Percentiles rank a stretch among this genome's conserved stretches.
Evolutionary conservation across 2,113 vertebrate genomes (phyloP).

Genomic region (Ptyas mucosa): DNA sequence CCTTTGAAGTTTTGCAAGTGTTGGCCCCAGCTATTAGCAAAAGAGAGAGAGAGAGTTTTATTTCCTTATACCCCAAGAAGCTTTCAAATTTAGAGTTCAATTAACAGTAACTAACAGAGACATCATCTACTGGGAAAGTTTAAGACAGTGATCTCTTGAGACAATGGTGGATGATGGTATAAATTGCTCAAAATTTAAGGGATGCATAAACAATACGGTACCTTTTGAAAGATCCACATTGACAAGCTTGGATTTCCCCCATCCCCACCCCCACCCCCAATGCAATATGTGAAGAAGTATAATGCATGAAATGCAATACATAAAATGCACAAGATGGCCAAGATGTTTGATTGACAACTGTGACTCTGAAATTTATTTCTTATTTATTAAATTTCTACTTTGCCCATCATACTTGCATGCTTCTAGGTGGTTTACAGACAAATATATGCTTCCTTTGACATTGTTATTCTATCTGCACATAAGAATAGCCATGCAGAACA

Average conservation of each 20-base stretch:
- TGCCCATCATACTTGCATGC: not conserved
- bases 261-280: not conserved
- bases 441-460: not conserved
- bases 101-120: slow-evolving; percentile 55
- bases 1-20: slow-evolving; percentile 69
- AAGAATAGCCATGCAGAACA: not conserved
- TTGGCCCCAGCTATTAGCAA: slow-evolving; percentile 62
- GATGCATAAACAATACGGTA: slow-evolving; percentile 7
- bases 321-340: slow-evolving; percentile 4
- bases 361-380: not conserved
- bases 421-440: not conserved
- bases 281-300: not conserved
- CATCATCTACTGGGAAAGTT: slow-evolving; percentile 33
- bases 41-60: not conserved
- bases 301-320: not conserved
- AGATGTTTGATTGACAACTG: slow-evolving; percentile 16
- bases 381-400: not conserved
- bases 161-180: slow-evolving; percentile 15
- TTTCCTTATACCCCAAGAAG: slow-evolving; percentile 44
- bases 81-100: slow-evolving; percentile 61
- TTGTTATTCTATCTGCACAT: not conserved
- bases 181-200: slow-evolving; percentile 34
- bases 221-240: slow-evolving; percentile 5
- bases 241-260: not conserved
- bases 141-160: slow-evolving; percentile 23